phyloP scores from a whole-genome alignment of 1,140 invertebrate species.

The Triops longicaudatus region DNA sequence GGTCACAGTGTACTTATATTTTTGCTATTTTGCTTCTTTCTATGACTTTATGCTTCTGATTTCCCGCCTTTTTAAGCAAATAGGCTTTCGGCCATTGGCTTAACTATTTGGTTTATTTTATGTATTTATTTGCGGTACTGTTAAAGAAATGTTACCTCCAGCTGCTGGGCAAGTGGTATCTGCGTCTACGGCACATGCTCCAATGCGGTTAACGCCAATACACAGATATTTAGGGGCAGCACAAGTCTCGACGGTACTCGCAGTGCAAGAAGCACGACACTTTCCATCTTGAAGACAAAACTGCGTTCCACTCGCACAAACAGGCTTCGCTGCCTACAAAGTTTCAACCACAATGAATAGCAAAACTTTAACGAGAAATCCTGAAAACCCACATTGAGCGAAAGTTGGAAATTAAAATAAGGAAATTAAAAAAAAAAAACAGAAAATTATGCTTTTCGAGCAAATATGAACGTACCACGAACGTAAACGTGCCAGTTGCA shows the following conservation, averaged over 20 bases:
- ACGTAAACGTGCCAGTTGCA: not conserved
- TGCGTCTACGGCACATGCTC: not conserved
- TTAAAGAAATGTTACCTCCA: too few species aligned
- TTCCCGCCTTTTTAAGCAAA: too few species aligned
- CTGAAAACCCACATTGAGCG: too few species aligned
- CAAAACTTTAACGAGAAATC: not conserved
- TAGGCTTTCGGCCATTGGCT: too few species aligned
- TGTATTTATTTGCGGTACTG: too few species aligned
- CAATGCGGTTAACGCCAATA: not conserved
- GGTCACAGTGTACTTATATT: too few species aligned
- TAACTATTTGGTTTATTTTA: too few species aligned
- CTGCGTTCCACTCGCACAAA: slow-evolving; percentile 6
- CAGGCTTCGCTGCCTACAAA: slow-evolving; percentile 4
- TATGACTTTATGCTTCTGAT: too few species aligned
- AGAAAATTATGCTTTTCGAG: not conserved
- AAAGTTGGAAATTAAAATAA: too few species aligned
- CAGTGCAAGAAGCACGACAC: not conserved
- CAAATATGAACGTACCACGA: not conserved
- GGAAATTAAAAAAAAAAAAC: too few species aligned
- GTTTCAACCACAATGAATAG: not conserved
- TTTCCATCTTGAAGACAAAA: slow-evolving; percentile 19
- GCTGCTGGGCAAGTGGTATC: not conserved
- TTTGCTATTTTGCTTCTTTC: too few species aligned
- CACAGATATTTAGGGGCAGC: not conserved
- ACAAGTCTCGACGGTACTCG: not conserved